These are phyloP conservation scores for Schizopygopsis pylzovi DNA, from an alignment of 2,797 vertebrate species.

Conservation along the genomic window DNA sequence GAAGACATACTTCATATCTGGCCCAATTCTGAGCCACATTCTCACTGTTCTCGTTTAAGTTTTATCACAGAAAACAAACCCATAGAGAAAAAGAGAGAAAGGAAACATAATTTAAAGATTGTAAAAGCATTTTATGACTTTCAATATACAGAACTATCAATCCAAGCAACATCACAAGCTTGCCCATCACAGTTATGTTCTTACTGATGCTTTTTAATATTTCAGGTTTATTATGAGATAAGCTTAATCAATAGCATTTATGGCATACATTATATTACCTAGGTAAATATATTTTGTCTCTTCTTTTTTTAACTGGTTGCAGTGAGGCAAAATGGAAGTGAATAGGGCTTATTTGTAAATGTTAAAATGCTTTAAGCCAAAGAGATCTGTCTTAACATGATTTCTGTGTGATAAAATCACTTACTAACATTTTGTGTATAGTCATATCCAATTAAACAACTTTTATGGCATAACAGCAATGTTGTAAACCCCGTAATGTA, in stretches of 20 bases:
- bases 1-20: conserved; percentile 6
- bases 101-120: background rate
- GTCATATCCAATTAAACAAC: background rate
- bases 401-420: background rate
- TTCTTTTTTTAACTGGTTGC: background rate
- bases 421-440: background rate
- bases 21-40: background rate
- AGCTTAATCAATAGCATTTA: background rate
- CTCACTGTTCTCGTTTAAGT: background rate
- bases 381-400: background rate
- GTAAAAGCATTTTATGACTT: conserved; percentile 21
- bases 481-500: background rate
- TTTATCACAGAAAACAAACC: conserved; percentile 9
- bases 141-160: background rate
- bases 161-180: background rate
- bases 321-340: background rate
- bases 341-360: background rate
- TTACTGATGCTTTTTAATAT: background rate
- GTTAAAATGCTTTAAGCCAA: background rate
- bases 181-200: background rate
- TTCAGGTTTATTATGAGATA: background rate
- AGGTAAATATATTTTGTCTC: background rate
- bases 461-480: background rate
- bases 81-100: background rate
- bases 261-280: too few relatives aligned